Evolutionary conservation across 2,113 vertebrate species (phyloP).

Genomic region (Herpetotheres cachinnans): DNA sequence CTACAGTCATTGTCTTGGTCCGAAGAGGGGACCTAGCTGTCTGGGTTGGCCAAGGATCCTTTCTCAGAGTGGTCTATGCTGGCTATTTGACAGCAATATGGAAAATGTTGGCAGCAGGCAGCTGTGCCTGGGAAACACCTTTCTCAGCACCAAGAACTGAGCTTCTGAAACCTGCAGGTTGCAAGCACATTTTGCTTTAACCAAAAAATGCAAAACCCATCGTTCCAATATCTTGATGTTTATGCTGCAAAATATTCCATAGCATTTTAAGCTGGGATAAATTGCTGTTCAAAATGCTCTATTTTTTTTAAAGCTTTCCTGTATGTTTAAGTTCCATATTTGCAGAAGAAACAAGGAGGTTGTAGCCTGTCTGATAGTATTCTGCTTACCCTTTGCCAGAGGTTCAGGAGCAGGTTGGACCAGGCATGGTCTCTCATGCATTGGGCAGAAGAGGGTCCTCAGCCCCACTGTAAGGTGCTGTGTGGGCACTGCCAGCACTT

Average conservation of each 20-base stretch:
- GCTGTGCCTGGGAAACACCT: neutral
- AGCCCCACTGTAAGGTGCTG: neutral
- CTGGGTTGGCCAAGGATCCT: neutral
- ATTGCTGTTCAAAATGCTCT: neutral
- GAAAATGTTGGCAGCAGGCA: neutral
- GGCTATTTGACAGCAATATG: neutral
- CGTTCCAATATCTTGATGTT: neutral
- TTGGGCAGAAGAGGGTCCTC: neutral
- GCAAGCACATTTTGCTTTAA: neutral
- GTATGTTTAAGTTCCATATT: accelerated
- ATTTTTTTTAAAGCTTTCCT: neutral
- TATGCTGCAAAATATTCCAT: neutral
- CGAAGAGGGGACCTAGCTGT: too few species aligned
- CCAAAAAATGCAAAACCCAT: neutral
- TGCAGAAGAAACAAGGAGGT: neutral
- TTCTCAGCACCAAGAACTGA: neutral
- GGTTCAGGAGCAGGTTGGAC: neutral
- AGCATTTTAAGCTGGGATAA: neutral
- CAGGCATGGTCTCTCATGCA: too few species aligned
- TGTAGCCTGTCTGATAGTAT: neutral
- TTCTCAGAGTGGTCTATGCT: neutral
- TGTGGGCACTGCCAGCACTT: neutral
- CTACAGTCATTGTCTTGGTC: neutral
- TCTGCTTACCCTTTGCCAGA: neutral
- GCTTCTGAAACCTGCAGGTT: neutral